Base-by-base conservation (phyloP, 2,113 vertebrate species). In the Lepisosteus oculatus region DNA sequence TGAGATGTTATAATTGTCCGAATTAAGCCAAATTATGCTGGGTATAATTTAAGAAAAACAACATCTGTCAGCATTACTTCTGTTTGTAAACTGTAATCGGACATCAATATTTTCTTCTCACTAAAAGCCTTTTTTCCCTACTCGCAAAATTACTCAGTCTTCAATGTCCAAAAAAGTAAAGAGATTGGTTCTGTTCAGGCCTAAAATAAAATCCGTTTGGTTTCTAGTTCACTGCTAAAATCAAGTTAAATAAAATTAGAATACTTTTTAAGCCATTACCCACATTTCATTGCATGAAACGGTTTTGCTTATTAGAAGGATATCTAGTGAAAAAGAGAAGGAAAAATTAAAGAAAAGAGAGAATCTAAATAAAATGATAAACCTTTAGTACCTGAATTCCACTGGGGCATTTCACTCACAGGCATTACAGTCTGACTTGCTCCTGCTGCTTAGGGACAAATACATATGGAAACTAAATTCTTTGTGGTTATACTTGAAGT, bases 351-450 rank as follows among this genome's bases (percentile, higher is more conserved):
- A 54, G 43, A 43, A 43, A 41, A n/a, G 44, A 17, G 51, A 45
- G 54, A 0, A 72, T 68, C 71, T 0, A 75, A 44, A 67, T 74
- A 77, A 72, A 56, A 68, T 76, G 43, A 43, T 87, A 61, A 83
- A 91, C 90, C 91, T 90, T 83, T 55, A 71, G 79, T 15, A 65
- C 59, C 81, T 15, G 65, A 65, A 69, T 59, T 78, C 75, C 71
- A 81, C 42, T 11, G 74, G 68, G 82, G 74, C 6, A 55, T 59
- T 44, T 75, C 73, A 51, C 44, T 57, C 15, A n/a, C 43, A 68
- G 81, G 65, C 29, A 89, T 87, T 56, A 56, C 83, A 54, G 80
- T 59, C 65, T 84, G 88, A 79, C 81, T 83, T 69, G 87, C 74
- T 51, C 85, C 91, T 69, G 85, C 80, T 84, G 79, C 83, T 86